A percentile compares a stretch with the other conserved stretches of the same genome.
phyloP scores from a whole-genome alignment of 2,797 vertebrate species.

The Trematomus bernacchii region DNA sequence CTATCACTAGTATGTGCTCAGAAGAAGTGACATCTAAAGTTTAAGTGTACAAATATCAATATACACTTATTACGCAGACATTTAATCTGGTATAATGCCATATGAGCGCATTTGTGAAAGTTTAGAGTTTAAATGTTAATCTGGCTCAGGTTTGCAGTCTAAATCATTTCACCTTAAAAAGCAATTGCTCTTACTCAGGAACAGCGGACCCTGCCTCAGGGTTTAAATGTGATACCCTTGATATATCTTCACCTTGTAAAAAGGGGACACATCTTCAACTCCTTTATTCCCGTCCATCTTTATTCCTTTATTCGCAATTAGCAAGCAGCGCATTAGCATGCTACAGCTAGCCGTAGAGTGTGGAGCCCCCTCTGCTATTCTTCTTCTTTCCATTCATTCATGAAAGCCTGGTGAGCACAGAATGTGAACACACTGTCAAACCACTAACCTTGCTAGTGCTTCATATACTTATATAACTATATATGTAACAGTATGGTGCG shows the following conservation, averaged over 20 bases:
- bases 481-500: too few relatives aligned
- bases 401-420: not conserved
- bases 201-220: not conserved
- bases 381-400: not conserved
- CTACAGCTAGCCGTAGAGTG: not conserved
- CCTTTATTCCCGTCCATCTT: too few relatives aligned
- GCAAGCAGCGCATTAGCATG: not conserved
- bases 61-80: not conserved
- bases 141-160: not conserved
- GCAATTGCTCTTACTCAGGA: constrained; percentile 1
- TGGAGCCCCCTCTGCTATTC: not conserved
- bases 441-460: too few relatives aligned
- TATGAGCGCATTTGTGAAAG: not conserved
- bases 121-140: not conserved
- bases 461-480: too few relatives aligned
- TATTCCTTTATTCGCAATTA: not conserved
- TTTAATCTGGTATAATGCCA: not conserved
- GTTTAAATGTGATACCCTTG: not conserved
- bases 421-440: not conserved
- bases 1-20: too few relatives aligned
- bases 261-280: not conserved
- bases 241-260: not conserved
- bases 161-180: constrained; percentile 3
- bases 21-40: too few relatives aligned
- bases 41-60: not conserved